These are phyloP conservation scores for Eciton burchellii DNA, from an alignment of 1,140 invertebrate species.

Conservation along the genomic window DNA sequence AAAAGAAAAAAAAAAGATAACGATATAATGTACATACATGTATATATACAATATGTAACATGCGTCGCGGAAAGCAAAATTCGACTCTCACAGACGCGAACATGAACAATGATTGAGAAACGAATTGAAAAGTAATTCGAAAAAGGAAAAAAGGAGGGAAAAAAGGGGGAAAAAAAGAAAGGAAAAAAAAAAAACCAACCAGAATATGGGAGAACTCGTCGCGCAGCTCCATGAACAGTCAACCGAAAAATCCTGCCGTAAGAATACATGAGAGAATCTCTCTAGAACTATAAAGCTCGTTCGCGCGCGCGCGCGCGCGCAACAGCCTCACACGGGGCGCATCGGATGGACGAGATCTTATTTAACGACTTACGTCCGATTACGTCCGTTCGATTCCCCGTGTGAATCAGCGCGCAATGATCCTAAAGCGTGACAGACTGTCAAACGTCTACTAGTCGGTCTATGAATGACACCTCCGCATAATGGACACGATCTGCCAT, in stretches of 20 bases:
- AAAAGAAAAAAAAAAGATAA: conserved; percentile 22
- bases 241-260: conserved; percentile 21
- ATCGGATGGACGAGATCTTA: background rate
- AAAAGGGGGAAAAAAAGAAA: no score
- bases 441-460: conserved; percentile 27
- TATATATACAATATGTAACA: background rate
- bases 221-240: conserved; percentile 19
- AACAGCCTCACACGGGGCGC: background rate
- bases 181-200: background rate
- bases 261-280: conserved; percentile 9
- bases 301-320: background rate
- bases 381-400: background rate
- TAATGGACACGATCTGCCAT: conserved; percentile 15
- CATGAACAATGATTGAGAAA: conserved; percentile 8
- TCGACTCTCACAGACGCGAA: background rate
- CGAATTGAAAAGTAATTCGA: background rate
- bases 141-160: background rate
- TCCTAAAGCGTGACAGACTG: conserved; percentile 15
- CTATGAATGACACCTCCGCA: background rate
- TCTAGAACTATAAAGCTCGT: conserved; percentile 20
- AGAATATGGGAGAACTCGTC: conserved; percentile 5
- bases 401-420: background rate
- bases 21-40: background rate
- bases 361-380: background rate
- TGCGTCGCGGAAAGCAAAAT: background rate